phyloP scores from a whole-genome alignment of 23 tunicate genomes.

The Styela clava region DNA sequence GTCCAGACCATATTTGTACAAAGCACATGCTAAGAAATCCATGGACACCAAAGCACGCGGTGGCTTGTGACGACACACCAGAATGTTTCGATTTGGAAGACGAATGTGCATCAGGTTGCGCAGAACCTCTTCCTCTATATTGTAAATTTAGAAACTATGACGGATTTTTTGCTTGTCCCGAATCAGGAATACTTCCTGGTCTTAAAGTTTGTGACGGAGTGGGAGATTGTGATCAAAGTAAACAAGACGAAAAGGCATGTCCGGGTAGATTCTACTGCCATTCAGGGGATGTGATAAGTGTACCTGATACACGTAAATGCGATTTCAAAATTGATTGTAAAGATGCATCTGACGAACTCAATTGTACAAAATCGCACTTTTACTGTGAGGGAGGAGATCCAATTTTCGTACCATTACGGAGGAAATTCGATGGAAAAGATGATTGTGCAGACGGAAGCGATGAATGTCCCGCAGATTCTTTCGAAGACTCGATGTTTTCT shows the following conservation, averaged over 20 bases:
- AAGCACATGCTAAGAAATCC: conserved; percentile 28
- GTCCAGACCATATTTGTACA: conserved; percentile 12
- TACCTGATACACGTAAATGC: conserved; percentile 30
- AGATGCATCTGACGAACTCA: conserved; percentile 48
- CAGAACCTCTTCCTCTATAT: conserved; percentile 19
- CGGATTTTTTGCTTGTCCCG: conserved; percentile 54
- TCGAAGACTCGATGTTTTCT: conserved; percentile 44
- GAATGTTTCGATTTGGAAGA: conserved; percentile 85
- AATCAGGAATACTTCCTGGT: conserved; percentile 43
- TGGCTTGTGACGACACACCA: conserved; percentile 60
- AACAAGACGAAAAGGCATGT: conserved; percentile 49
- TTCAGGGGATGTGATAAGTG: conserved; percentile 28
- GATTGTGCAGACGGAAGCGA: conserved; percentile 84
- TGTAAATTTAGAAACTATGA: conserved; percentile 31
- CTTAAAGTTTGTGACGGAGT: conserved; percentile 50
- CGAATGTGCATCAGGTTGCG: conserved; percentile 52
- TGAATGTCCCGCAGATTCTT: conserved; percentile 57
- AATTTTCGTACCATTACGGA: conserved; percentile 33
- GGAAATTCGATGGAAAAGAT: conserved; percentile 48
- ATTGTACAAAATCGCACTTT: conserved; percentile 53
- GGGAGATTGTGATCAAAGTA: conserved; percentile 29
- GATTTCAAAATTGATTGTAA: conserved; percentile 52
- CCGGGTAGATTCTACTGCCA: conserved; percentile 40
- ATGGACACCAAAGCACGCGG: conserved; percentile 56
- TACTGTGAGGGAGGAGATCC: conserved; percentile 52